These are phyloP conservation scores for Heliconius erato DNA, from an alignment of 2,888 invertebrate genomes.

Conservation along the genomic window DNA sequence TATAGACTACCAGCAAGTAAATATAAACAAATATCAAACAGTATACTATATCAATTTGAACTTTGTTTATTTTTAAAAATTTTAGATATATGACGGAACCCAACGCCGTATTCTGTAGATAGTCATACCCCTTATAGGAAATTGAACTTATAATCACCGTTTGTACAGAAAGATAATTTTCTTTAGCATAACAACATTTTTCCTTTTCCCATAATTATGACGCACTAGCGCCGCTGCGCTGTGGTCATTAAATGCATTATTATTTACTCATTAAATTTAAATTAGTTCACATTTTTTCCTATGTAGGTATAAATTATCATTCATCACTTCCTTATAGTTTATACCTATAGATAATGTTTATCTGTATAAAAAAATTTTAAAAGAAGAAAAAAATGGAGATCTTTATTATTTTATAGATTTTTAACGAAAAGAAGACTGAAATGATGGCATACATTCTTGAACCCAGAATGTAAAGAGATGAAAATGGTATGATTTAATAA, in stretches of 20 bases:
- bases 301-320: neutral
- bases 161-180: neutral
- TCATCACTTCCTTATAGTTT: neutral
- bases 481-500: no score
- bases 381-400: no score
- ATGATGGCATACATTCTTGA: no score
- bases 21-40: no score
- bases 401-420: no score
- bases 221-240: neutral
- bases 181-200: neutral
- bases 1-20: no score
- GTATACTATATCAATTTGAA: neutral
- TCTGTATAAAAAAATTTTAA: neutral
- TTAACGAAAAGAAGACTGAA: no score
- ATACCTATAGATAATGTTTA: neutral
- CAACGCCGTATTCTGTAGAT: neutral
- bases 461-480: no score
- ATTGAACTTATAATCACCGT: neutral
- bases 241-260: constrained; percentile 7
- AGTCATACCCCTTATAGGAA: no score
- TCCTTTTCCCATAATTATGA: neutral
- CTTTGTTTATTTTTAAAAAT: neutral
- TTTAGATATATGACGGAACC: neutral
- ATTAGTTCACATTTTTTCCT: constrained; percentile 4
- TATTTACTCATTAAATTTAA: neutral